Evolutionary conservation across 2,797 vertebrate genomes (phyloP).

Genomic region (Nyctibius grandis): DNA sequence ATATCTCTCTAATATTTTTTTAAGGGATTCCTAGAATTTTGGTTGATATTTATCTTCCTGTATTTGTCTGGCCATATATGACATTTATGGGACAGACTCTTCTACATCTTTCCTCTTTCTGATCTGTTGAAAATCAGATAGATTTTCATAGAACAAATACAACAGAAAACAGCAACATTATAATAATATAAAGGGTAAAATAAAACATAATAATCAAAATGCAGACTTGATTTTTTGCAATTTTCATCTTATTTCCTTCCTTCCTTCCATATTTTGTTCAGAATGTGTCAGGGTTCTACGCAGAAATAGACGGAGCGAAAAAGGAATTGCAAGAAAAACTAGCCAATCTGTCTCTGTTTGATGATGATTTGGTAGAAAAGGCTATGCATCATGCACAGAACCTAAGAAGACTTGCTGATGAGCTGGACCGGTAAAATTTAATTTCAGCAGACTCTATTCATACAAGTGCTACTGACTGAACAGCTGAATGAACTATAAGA

Average conservation of each 20-base stretch:
- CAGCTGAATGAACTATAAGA: neutral
- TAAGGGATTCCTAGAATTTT: neutral
- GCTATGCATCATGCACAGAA: conserved; percentile 80
- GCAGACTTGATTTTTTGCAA: neutral
- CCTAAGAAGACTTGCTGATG: conserved; percentile 80
- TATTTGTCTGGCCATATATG: neutral
- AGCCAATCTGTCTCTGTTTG: conserved; percentile 80
- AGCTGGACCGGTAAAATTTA: conserved; percentile 81
- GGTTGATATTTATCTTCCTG: neutral
- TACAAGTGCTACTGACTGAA: neutral
- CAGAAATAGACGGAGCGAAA: conserved; percentile 89
- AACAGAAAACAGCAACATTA: neutral
- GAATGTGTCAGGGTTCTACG: conserved; percentile 86
- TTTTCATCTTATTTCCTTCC: neutral
- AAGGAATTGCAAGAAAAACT: conserved; percentile 80
- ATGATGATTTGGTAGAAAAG: conserved; percentile 82
- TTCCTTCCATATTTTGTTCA: conserved; percentile 57
- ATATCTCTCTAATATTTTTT: neutral
- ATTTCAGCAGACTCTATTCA: neutral
- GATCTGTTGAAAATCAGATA: neutral
- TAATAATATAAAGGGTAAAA: neutral
- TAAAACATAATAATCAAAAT: neutral
- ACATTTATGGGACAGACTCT: neutral
- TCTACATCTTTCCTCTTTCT: neutral
- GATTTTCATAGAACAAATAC: neutral